These are phyloP conservation scores for Poeciliopsis retropinna DNA, from an alignment of 2,113 vertebrate genomes.

Conservation along the genomic window DNA sequence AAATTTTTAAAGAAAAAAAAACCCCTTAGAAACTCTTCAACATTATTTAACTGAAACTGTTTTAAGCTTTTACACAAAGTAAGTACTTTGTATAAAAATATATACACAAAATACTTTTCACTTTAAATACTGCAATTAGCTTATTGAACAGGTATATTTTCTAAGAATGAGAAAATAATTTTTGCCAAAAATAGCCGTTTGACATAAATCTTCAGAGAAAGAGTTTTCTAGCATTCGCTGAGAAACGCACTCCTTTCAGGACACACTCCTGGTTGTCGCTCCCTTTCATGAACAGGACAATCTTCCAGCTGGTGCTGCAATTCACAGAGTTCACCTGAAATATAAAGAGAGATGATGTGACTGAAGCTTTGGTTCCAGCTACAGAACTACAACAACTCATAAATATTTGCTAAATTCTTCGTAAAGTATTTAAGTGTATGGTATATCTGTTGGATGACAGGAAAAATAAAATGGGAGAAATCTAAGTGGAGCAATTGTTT, in stretches of 20 bases:
- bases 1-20: background rate
- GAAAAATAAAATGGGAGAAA: no score
- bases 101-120: background rate
- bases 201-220: background rate
- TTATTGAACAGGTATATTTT: background rate
- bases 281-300: slow-evolving; percentile 99
- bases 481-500: no score
- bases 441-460: no score
- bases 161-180: background rate
- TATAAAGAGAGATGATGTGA: slow-evolving; percentile 26
- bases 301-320: slow-evolving; percentile 99
- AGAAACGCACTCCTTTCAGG: slow-evolving; percentile 89
- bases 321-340: slow-evolving; percentile 97
- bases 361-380: background rate
- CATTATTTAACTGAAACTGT: background rate
- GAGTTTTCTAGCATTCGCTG: background rate
- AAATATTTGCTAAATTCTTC: background rate
- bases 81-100: no score
- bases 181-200: background rate
- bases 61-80: background rate
- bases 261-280: slow-evolving; percentile 96
- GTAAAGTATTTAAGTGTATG: no score
- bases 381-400: background rate
- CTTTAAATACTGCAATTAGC: background rate
- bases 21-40: background rate